A percentile compares a stretch with the other conserved stretches of the same genome.
Conservation (phyloP, 2,888 invertebrate species). For the Agrilus biguttatus region DNA sequence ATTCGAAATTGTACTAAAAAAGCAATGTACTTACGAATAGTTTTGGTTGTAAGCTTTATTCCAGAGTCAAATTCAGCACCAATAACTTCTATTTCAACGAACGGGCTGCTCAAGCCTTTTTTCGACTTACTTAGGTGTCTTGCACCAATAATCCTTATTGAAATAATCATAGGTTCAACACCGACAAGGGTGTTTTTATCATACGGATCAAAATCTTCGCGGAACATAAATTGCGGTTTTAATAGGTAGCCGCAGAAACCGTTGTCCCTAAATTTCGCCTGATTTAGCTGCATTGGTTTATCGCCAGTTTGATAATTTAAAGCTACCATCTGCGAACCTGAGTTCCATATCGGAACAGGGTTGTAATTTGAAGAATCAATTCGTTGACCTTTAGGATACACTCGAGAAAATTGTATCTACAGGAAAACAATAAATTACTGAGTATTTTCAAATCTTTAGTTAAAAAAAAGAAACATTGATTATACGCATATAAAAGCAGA, state of each 20-base stretch:
- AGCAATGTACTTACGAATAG: constrained; percentile 50
- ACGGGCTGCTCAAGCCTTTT: constrained; percentile 75
- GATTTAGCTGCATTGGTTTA: constrained; percentile 91
- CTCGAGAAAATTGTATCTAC: constrained; percentile 71
- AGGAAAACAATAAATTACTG: too few species aligned
- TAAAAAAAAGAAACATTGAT: neutral
- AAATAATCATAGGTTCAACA: constrained; percentile 46
- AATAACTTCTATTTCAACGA: constrained; percentile 79
- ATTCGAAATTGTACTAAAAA: neutral
- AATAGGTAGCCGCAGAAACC: constrained; percentile 86
- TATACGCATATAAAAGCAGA: too few species aligned
- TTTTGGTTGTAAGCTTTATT: constrained; percentile 72
- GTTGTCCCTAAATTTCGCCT: constrained; percentile 84
- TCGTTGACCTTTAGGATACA: constrained; percentile 89
- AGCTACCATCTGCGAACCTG: constrained; percentile 94
- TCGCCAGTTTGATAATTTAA: constrained; percentile 95
- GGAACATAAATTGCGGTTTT: constrained; percentile 79
- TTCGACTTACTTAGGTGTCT: constrained; percentile 76
- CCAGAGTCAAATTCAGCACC: constrained; percentile 79
- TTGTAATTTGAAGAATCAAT: constrained; percentile 96
- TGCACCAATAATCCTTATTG: constrained; percentile 73
- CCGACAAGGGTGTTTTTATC: constrained; percentile 46
- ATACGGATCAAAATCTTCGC: constrained; percentile 64
- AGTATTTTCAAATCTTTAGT: neutral
- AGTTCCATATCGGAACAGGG: constrained; percentile 90